phyloP scores from a whole-genome alignment of 2,888 invertebrate genomes.

The Caenorhabditis sulstoni region DNA sequence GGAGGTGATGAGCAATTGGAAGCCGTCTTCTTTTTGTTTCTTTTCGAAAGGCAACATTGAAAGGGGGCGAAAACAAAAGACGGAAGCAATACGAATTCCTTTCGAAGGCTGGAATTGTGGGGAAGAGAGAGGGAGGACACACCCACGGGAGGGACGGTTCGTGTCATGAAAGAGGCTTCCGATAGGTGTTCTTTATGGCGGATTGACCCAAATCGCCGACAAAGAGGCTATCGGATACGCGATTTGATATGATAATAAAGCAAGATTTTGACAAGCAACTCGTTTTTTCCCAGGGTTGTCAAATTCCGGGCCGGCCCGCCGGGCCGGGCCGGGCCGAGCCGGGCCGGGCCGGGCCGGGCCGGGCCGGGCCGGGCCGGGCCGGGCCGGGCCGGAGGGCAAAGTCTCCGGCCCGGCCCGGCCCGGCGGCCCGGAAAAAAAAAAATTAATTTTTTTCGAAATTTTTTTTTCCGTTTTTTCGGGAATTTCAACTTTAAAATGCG shows the following conservation, averaged over 20 bases:
- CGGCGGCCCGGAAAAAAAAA: too few species aligned
- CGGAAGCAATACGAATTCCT: slow-evolving; percentile 36
- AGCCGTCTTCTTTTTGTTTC: slow-evolving; percentile 29
- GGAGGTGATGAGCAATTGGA: slow-evolving; percentile 49
- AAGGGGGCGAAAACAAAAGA: slow-evolving; percentile 37
- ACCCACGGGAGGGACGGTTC: slow-evolving; percentile 7
- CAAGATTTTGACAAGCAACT: slow-evolving; percentile 23
- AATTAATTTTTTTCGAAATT: too few species aligned
- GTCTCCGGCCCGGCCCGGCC: too few species aligned
- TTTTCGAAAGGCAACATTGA: slow-evolving; percentile 19
- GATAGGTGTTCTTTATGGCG: slow-evolving; percentile 47
- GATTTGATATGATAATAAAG: slow-evolving; percentile 41
- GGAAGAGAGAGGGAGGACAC: slow-evolving; percentile 25
- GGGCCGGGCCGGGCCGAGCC: too few species aligned
- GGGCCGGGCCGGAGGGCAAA: too few species aligned
- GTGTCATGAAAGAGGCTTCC: slow-evolving; percentile 12
- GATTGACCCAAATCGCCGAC: slow-evolving; percentile 47
- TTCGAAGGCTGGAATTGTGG: slow-evolving; percentile 12
- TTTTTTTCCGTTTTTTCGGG: too few species aligned
- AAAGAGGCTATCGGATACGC: slow-evolving; percentile 23
- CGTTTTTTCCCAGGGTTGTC: slow-evolving; percentile 40
- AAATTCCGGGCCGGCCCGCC: too few species aligned
- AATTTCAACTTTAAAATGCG: too few species aligned
- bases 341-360: too few species aligned
- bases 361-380: too few species aligned